Conservation (phyloP, 2,113 vertebrate species). For the Indicator maculatus region DNA sequence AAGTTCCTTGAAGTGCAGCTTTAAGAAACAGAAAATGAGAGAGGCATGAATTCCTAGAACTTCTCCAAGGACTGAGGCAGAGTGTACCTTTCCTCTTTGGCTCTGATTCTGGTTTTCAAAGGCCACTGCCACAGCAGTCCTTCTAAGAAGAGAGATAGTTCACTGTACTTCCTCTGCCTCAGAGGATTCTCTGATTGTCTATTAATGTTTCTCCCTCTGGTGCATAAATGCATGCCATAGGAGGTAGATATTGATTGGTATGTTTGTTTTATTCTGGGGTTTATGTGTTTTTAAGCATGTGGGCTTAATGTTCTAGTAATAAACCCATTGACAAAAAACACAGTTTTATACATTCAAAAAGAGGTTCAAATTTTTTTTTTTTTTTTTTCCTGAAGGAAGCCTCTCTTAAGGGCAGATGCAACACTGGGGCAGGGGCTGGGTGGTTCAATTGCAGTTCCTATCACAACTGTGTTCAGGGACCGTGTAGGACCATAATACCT, state of each 20-base stretch:
- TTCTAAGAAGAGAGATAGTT: neutral
- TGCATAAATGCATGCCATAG: neutral
- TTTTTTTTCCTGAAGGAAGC: neutral
- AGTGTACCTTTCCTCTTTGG: neutral
- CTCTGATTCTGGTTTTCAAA: conserved; percentile 25
- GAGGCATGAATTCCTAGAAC: neutral
- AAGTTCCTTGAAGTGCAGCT: neutral
- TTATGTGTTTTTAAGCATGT: neutral
- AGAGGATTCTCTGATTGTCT: neutral
- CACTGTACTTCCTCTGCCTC: neutral
- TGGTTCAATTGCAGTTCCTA: neutral
- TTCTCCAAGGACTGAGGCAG: neutral
- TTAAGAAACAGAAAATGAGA: neutral
- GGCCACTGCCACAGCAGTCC: neutral
- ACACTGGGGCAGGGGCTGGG: no score
- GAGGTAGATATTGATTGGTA: neutral
- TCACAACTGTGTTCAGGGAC: neutral
- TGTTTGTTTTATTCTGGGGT: neutral
- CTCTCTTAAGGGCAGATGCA: neutral
- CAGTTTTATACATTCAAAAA: neutral
- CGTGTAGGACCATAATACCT: neutral
- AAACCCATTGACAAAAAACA: neutral
- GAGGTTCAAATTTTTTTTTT: neutral
- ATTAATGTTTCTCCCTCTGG: neutral
- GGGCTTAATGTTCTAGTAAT: neutral